A percentile compares a stretch with the other conserved stretches of the same genome.
These are phyloP conservation scores for Portunus trituberculatus DNA, from an alignment of 1,140 invertebrate species.

Conservation along the genomic window DNA sequence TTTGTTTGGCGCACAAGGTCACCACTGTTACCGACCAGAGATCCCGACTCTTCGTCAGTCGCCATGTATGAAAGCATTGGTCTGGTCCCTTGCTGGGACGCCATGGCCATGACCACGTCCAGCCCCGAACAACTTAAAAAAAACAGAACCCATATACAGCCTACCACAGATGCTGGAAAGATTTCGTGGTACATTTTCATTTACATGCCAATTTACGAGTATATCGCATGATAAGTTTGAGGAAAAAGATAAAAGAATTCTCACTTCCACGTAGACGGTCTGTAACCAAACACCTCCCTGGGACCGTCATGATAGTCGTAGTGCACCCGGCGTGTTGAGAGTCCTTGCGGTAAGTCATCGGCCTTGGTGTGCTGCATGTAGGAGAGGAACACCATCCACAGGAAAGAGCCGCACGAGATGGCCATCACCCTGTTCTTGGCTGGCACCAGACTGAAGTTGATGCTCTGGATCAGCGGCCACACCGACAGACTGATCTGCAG, in stretches of 20 bases:
- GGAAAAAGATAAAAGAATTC: not conserved
- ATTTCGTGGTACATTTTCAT: too few relatives aligned
- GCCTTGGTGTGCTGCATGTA: slow-evolving; percentile 67
- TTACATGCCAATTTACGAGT: too few relatives aligned
- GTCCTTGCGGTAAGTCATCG: slow-evolving; percentile 54
- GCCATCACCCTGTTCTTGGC: slow-evolving; percentile 67
- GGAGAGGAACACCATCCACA: slow-evolving; percentile 68
- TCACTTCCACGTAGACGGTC: not conserved
- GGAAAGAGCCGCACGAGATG: slow-evolving; percentile 58
- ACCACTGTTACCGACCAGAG: too few relatives aligned
- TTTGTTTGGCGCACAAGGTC: too few relatives aligned
- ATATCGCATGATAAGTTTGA: too few relatives aligned
- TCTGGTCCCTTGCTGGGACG: too few relatives aligned
- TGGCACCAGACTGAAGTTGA: slow-evolving; percentile 65
- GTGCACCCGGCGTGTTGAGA: slow-evolving; percentile 57
- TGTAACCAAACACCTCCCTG: not conserved
- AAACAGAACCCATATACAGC: too few relatives aligned
- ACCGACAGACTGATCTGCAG: slow-evolving; percentile 61
- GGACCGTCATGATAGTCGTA: slow-evolving; percentile 61
- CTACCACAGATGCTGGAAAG: too few relatives aligned
- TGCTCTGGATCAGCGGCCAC: slow-evolving; percentile 58
- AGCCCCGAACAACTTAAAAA: too few relatives aligned
- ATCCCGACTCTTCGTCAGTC: too few relatives aligned
- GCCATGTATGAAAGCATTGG: too few relatives aligned
- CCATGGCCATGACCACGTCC: too few relatives aligned